Evolutionary conservation across 2,797 vertebrate species (phyloP), one percentile per base, ranked within the genome.

Genomic region (Cygnus olor): DNA sequence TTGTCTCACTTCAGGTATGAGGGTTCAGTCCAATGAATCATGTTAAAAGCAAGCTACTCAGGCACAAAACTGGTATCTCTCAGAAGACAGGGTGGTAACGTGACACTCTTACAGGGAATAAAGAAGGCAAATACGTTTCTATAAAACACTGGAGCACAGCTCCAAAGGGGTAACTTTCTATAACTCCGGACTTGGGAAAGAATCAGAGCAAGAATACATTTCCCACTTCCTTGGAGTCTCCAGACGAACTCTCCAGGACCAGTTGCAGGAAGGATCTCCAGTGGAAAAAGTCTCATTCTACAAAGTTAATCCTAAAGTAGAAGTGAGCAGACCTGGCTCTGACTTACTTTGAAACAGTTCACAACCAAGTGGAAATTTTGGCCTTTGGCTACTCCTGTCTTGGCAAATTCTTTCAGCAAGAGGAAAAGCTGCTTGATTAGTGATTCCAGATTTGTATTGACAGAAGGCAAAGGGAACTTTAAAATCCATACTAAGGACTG

Each of bases 301-400:
- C 27, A 54, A 38, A 88, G 82, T 32, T 81, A 92, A 94, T 80
- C 47, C 65, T 85, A 9, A 78, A 91, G 38, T 9, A 68, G 20
- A 70, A 40, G 66, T 9, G 5, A 81, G 32, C 22, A 91, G 64
- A 71, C 14, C 13, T 54, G 12, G 20, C 22, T 61, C 69, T 36
- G 34, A 96, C 97, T 97, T 96, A 99, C 99, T 98, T 99, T 99
- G 97, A 99, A 99, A 98, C 99, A 99, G 96, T 98, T 99, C 88
- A 99, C 98, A 34, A 99, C 99, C 89, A 99, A 98, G 64, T 98
- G 98, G 94, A 99, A 99, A 97, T 99, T 99, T 96, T 99, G 99
- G 70, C 99, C 99, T 27, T 97, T 98, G 49, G 98, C 99, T 9
- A 99, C 98, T 61, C 99, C 99, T 0, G 99, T 98, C 96, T 98